phyloP scores from a whole-genome alignment of 2,888 invertebrate genomes.

The Nephrotoma appendiculata region DNA sequence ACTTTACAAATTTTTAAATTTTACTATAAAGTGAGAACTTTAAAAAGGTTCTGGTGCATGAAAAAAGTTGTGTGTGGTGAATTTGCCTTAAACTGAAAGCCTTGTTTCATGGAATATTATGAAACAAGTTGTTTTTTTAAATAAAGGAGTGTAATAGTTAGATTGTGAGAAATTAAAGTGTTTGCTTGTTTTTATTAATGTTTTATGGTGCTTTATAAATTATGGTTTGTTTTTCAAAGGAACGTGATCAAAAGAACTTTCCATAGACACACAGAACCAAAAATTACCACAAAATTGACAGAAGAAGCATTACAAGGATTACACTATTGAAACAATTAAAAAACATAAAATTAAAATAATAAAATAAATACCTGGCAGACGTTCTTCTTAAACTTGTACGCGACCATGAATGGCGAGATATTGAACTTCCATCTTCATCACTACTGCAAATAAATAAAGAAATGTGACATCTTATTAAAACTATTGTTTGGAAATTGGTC shows the following conservation, averaged over 20 bases:
- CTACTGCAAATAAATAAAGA: slow-evolving; percentile 19
- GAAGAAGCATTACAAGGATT: not conserved
- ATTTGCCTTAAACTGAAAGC: too few species aligned
- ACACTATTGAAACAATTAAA: not conserved
- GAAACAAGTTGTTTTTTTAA: too few species aligned
- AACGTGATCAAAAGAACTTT: not conserved
- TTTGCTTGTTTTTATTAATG: too few species aligned
- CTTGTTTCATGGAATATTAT: too few species aligned
- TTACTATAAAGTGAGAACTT: too few species aligned
- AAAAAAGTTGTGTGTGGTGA: too few species aligned
- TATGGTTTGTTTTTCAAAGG: too few species aligned
- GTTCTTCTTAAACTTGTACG: slow-evolving; percentile 70
- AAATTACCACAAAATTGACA: not conserved
- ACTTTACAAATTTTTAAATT: too few species aligned
- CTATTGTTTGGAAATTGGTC: not conserved
- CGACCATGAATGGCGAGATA: slow-evolving; percentile 72
- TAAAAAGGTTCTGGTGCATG: too few species aligned
- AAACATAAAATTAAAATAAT: not conserved
- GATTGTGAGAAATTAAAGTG: too few species aligned
- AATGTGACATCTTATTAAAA: not conserved
- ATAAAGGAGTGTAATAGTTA: too few species aligned
- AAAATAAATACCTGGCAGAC: slow-evolving; percentile 48
- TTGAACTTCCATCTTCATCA: slow-evolving; percentile 41
- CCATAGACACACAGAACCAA: not conserved
- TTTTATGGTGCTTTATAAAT: too few species aligned